phyloP scores from a whole-genome alignment of 2,113 vertebrate species.

The Abramis brama region DNA sequence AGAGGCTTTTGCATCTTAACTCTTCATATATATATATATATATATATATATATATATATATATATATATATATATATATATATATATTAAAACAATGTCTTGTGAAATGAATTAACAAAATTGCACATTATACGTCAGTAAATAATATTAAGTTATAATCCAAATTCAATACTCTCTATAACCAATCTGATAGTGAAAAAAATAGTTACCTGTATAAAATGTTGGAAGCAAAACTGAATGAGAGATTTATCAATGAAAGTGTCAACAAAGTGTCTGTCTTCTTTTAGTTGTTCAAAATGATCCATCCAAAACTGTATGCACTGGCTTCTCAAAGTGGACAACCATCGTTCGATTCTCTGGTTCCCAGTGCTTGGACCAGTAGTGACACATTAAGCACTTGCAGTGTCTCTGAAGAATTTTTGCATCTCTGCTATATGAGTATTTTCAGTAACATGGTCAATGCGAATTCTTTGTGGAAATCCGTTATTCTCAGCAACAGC shows the following conservation, averaged over 20 bases:
- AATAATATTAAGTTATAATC: background rate
- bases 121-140: background rate
- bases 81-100: background rate
- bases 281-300: slow-evolving; percentile 32
- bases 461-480: slow-evolving; percentile 18
- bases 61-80: no score
- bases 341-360: slow-evolving; percentile 41
- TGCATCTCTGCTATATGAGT: slow-evolving; percentile 12
- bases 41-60: no score
- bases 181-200: background rate
- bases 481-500: slow-evolving; percentile 19
- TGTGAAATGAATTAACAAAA: background rate
- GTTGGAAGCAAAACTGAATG: slow-evolving; percentile 41
- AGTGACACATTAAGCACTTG: slow-evolving; percentile 10
- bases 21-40: no score
- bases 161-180: background rate
- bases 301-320: slow-evolving; percentile 44
- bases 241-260: slow-evolving; percentile 41
- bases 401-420: background rate
- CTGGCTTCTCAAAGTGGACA: slow-evolving; percentile 13
- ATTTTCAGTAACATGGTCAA: slow-evolving; percentile 8
- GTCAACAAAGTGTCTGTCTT: slow-evolving; percentile 38
- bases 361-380: slow-evolving; percentile 38
- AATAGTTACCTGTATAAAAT: slow-evolving; percentile 34
- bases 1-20: no score